A percentile compares a stretch with the other conserved stretches of the same genome.
These are phyloP conservation scores for Periophthalmus modestus DNA, from an alignment of 2,113 vertebrate species.

Conservation along the genomic window DNA sequence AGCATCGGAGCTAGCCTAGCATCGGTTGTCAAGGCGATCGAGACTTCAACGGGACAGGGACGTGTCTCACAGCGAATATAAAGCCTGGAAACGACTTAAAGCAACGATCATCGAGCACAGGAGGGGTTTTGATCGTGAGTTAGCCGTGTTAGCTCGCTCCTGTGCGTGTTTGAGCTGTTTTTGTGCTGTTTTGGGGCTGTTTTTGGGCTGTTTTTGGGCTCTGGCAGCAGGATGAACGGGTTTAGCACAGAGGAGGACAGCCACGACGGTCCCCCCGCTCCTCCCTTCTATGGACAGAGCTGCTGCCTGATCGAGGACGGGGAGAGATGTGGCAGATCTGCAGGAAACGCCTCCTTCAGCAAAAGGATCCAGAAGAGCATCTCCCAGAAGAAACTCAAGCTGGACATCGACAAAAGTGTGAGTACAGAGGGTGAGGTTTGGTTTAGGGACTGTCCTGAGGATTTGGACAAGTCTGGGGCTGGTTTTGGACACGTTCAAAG, in stretches of 20 bases:
- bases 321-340: slow-evolving; percentile 91
- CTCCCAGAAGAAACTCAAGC: slow-evolving; percentile 90
- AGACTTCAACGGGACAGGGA: neutral
- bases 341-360: slow-evolving; percentile 97
- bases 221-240: slow-evolving; percentile 83
- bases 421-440: slow-evolving; percentile 54
- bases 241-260: slow-evolving; percentile 98
- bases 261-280: slow-evolving; percentile 88
- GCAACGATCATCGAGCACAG: neutral
- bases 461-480: neutral
- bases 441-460: neutral
- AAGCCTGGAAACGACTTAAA: rapidly evolving
- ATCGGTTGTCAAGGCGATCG: neutral
- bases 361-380: slow-evolving; percentile 95
- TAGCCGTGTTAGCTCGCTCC: neutral
- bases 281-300: slow-evolving; percentile 91
- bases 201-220: no score
- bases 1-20: slow-evolving; percentile 28
- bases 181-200: no score
- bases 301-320: slow-evolving; percentile 97
- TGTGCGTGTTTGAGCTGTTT: no score
- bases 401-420: slow-evolving; percentile 97
- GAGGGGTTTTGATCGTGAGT: neutral
- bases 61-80: slow-evolving; percentile 4
- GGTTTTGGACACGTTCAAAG: neutral